Conservation (phyloP, 2,113 vertebrate species). For the Cheirogaleus medius region DNA sequence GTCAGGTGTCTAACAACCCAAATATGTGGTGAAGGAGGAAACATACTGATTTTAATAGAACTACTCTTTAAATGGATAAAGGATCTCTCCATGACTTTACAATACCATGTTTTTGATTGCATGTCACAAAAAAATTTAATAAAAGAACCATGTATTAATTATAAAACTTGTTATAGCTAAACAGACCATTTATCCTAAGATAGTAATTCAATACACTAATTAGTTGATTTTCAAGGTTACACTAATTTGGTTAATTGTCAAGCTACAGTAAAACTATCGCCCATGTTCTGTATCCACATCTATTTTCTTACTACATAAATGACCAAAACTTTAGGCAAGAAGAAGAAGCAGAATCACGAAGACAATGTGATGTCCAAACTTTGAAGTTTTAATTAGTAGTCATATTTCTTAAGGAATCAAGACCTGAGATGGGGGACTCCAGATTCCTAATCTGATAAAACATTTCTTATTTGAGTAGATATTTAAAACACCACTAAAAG, state of each 20-base stretch:
- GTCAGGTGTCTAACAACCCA: not conserved
- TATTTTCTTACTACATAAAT: conserved; percentile 10
- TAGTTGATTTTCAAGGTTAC: conserved; percentile 26
- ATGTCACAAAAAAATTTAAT: not conserved
- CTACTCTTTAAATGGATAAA: not conserved
- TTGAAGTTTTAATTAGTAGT: not conserved
- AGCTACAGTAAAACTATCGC: not conserved
- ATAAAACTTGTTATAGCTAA: not conserved
- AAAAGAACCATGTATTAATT: not conserved
- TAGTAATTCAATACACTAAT: not conserved
- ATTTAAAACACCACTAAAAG: not conserved
- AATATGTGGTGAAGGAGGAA: not conserved
- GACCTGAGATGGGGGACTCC: not conserved
- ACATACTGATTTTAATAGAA: not conserved
- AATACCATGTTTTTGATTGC: not conserved
- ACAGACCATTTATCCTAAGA: not conserved
- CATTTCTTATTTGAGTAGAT: not conserved
- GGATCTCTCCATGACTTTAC: not conserved
- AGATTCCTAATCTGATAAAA: not conserved
- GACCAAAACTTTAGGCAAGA: not conserved
- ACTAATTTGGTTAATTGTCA: not conserved
- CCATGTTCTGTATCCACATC: not conserved
- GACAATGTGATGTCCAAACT: not conserved
- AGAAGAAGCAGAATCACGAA: not conserved
- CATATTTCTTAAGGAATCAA: not conserved